A percentile compares a stretch with the other conserved stretches of the same genome.
phyloP scores from a whole-genome alignment of 92 coral and sea anemone genomes.

The Zoanthus sociatus region DNA sequence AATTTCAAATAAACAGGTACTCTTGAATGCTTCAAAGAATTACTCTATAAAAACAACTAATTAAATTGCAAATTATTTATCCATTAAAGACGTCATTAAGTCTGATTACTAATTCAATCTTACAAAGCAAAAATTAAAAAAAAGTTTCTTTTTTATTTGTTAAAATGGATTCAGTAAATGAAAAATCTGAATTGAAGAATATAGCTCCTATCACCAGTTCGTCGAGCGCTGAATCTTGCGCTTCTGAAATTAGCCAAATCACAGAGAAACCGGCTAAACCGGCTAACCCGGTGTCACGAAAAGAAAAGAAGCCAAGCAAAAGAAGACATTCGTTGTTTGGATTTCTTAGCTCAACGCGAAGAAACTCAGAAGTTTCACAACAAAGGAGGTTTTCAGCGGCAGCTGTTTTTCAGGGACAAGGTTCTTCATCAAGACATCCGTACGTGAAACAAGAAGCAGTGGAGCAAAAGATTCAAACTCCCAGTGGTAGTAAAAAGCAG shows the following conservation, averaged over 20 bases:
- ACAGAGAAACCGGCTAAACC: neutral
- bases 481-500: neutral
- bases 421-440: neutral
- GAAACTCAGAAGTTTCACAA: neutral
- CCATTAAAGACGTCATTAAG: neutral
- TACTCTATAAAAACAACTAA: neutral
- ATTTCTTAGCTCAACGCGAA: neutral
- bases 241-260: neutral
- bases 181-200: neutral
- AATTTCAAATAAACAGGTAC: no score
- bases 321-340: constrained; percentile 12
- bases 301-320: neutral
- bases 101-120: neutral
- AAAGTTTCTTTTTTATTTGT: neutral
- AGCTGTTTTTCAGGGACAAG: neutral
- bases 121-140: neutral
- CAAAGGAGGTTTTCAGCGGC: neutral
- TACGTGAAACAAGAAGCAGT: neutral
- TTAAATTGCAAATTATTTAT: no score
- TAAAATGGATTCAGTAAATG: neutral
- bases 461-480: neutral
- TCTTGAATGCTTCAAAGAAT: neutral
- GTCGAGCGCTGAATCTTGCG: neutral
- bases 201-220: neutral
- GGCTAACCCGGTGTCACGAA: neutral